Evolutionary conservation across 2,888 invertebrate genomes (phyloP).

Genomic region (Drosophila histrio): DNA sequence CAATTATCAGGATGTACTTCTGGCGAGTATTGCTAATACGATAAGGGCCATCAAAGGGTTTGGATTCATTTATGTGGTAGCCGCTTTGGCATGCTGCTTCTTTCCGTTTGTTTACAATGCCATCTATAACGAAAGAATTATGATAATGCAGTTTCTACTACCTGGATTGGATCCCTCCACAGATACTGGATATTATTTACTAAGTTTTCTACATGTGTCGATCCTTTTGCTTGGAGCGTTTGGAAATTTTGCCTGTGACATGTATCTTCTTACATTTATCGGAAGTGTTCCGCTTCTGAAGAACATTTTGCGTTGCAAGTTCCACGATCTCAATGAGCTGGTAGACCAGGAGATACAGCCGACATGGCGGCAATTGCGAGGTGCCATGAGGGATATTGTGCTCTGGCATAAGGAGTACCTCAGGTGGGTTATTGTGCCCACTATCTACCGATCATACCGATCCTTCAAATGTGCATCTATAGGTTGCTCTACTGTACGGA

Average conservation of each 20-base stretch:
- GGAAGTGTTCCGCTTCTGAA: constrained; percentile 47
- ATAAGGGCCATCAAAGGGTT: constrained; percentile 25
- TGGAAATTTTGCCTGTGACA: constrained; percentile 56
- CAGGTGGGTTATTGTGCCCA: constrained; percentile 17
- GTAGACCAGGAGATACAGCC: not conserved
- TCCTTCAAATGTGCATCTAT: not conserved
- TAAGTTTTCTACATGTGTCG: constrained; percentile 16
- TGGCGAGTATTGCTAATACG: constrained; percentile 5
- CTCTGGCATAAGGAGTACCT: constrained; percentile 56
- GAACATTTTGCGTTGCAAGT: constrained; percentile 52
- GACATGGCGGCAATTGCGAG: not conserved
- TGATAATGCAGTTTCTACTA: constrained; percentile 53
- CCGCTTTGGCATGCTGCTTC: not conserved
- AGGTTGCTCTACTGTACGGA: constrained; percentile 29
- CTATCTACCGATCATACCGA: not conserved
- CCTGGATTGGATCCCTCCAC: constrained; percentile 46
- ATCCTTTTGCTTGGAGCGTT: constrained; percentile 39
- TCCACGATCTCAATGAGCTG: constrained; percentile 38
- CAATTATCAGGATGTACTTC: constrained; percentile 24
- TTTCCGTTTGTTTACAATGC: constrained; percentile 19
- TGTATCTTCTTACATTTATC: constrained; percentile 46
- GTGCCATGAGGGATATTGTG: constrained; percentile 32
- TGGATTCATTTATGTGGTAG: constrained; percentile 2
- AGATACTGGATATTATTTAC: constrained; percentile 22
- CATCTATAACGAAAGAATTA: constrained; percentile 31